Conservation (phyloP, 2,888 invertebrate species). For the Tenthredo amoena region DNA sequence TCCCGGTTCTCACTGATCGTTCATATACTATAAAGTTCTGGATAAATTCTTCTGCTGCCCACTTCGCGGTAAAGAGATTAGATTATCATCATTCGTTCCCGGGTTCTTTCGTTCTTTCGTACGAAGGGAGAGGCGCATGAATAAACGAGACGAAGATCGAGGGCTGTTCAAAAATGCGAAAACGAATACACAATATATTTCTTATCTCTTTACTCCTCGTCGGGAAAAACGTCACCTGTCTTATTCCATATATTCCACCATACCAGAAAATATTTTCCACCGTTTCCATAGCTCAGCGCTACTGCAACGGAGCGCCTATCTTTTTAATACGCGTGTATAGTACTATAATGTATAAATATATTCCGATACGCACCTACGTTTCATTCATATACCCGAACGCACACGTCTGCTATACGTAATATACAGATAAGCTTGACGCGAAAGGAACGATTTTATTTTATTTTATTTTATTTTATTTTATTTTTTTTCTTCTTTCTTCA, state of each 20-base stretch:
- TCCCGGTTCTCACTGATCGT: background rate
- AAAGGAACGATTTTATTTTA: background rate
- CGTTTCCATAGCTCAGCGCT: background rate
- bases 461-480: too few relatives aligned
- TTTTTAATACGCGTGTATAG: background rate
- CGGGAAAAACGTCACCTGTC: conserved; percentile 42
- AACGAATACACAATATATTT: background rate
- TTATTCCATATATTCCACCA: background rate
- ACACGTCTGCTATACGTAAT: background rate
- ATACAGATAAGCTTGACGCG: conserved; percentile 24
- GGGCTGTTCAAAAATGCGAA: background rate
- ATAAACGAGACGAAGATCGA: conserved; percentile 10
- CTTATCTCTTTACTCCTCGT: conserved; percentile 13
- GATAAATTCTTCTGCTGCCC: conserved; percentile 10
- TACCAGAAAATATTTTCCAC: too few relatives aligned
- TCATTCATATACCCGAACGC: background rate
- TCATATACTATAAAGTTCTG: too few relatives aligned
- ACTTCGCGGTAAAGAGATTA: conserved; percentile 35
- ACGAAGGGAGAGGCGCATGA: background rate
- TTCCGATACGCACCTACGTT: background rate
- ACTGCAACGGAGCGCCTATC: background rate
- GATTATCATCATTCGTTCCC: background rate
- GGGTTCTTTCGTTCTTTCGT: background rate
- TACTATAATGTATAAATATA: background rate
- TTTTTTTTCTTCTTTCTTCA: background rate